These are phyloP conservation scores for Taeniopygia guttata DNA, from an alignment of 2,797 vertebrate genomes.

Conservation along the genomic window DNA sequence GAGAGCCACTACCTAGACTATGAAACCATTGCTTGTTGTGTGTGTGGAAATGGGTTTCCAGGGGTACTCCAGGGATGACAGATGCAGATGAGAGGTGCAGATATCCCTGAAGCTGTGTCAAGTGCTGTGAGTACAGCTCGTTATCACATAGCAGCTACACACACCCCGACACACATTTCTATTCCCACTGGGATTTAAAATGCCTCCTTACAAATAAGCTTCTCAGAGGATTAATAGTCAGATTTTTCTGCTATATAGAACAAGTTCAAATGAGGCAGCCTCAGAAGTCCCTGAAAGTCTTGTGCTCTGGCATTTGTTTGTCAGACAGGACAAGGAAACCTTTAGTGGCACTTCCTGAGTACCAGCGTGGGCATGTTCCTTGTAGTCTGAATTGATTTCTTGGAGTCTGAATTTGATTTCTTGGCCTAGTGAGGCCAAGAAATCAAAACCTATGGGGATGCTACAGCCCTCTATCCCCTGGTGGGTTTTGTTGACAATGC, in stretches of 20 bases:
- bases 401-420: neutral
- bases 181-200: conserved; percentile 29
- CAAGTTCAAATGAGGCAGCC: neutral
- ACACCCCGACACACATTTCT: neutral
- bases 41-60: too few species aligned
- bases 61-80: neutral
- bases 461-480: neutral
- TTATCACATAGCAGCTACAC: neutral
- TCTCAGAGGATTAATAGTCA: conserved; percentile 17
- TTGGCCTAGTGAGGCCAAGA: neutral
- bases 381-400: neutral
- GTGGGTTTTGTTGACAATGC: neutral
- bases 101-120: neutral
- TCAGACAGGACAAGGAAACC: neutral
- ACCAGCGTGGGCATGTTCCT: neutral
- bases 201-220: conserved; percentile 18
- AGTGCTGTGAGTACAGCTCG: neutral
- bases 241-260: neutral
- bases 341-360: neutral
- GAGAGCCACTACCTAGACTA: neutral
- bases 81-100: accelerated
- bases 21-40: neutral
- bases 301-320: accelerated
- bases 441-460: neutral
- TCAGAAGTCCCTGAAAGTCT: neutral